A percentile compares a stretch with the other conserved stretches of the same genome.
Evolutionary conservation across 2,888 invertebrate genomes (phyloP).

Genomic region (Cephus pulcher): DNA sequence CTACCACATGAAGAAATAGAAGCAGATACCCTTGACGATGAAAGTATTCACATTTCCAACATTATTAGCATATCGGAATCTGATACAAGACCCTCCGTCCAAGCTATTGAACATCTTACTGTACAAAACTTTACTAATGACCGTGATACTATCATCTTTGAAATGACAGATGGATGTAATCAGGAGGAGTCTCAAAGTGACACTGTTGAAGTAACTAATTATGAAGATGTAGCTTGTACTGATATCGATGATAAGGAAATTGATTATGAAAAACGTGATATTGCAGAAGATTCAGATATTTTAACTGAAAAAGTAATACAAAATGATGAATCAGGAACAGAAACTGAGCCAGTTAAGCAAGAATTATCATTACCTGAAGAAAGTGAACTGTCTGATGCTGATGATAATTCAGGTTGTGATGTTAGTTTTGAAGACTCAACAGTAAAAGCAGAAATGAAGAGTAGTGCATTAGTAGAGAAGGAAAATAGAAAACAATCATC

Average conservation of each 20-base stretch:
- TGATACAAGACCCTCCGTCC: background rate
- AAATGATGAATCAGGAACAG: background rate
- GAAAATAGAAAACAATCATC: background rate
- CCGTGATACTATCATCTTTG: slow-evolving; percentile 25
- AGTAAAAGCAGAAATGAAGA: slow-evolving; percentile 13
- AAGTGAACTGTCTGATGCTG: slow-evolving; percentile 14
- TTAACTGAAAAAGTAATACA: background rate
- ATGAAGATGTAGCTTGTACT: background rate
- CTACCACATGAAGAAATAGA: slow-evolving; percentile 18
- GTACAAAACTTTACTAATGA: slow-evolving; percentile 24
- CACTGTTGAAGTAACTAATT: background rate
- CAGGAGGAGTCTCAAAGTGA: background rate
- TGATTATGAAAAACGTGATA: background rate
- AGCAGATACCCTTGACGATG: slow-evolving; percentile 1
- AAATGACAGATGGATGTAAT: slow-evolving; percentile 16
- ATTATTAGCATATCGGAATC: background rate
- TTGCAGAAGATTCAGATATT: slow-evolving; percentile 1
- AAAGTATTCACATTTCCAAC: background rate
- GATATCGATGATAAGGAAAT: background rate
- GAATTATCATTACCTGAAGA: slow-evolving; percentile 14
- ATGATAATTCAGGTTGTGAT: slow-evolving; percentile 1
- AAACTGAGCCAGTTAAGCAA: slow-evolving; percentile 10
- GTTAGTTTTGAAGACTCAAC: slow-evolving; percentile 7
- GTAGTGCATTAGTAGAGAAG: slow-evolving; percentile 2
- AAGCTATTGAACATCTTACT: slow-evolving; percentile 18